A percentile compares a stretch with the other conserved stretches of the same genome.
These are phyloP conservation scores for Sesia bembeciformis DNA, from an alignment of 2,888 invertebrate genomes.

Conservation along the genomic window DNA sequence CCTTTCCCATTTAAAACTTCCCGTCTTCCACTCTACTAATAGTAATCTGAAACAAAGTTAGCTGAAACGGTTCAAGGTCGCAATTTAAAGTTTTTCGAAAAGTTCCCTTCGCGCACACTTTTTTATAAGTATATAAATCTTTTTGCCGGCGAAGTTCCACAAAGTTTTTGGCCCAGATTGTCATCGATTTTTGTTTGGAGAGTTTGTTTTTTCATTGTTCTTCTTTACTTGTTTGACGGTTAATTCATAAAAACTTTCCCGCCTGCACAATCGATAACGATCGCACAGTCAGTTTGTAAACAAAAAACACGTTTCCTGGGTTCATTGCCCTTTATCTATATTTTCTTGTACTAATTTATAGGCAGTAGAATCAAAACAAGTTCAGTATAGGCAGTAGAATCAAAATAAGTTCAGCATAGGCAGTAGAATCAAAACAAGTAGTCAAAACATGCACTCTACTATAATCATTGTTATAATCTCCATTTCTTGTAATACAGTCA, in stretches of 20 bases:
- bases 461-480: too few species aligned
- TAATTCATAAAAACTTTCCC: constrained; percentile 74
- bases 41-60: constrained; percentile 73
- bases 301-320: constrained; percentile 21
- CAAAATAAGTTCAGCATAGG: too few species aligned
- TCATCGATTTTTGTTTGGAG: constrained; percentile 76
- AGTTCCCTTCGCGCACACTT: constrained; percentile 69
- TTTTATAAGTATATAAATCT: constrained; percentile 75
- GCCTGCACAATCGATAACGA: constrained; percentile 64
- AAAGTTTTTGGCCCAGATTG: constrained; percentile 75
- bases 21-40: constrained; percentile 60
- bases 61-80: constrained; percentile 73
- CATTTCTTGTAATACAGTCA: too few species aligned
- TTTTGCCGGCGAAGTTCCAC: constrained; percentile 69
- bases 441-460: too few species aligned
- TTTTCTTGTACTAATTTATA: not conserved
- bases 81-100: constrained; percentile 76
- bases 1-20: constrained; percentile 61
- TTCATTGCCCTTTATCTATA: not conserved
- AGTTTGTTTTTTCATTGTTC: constrained; percentile 75
- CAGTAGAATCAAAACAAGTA: too few species aligned
- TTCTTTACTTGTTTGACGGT: constrained; percentile 75
- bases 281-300: constrained; percentile 53
- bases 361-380: too few species aligned
- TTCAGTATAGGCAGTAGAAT: too few species aligned